phyloP scores from a whole-genome alignment of 2,888 invertebrate genomes.

The Zhuqinia jingwanae region DNA sequence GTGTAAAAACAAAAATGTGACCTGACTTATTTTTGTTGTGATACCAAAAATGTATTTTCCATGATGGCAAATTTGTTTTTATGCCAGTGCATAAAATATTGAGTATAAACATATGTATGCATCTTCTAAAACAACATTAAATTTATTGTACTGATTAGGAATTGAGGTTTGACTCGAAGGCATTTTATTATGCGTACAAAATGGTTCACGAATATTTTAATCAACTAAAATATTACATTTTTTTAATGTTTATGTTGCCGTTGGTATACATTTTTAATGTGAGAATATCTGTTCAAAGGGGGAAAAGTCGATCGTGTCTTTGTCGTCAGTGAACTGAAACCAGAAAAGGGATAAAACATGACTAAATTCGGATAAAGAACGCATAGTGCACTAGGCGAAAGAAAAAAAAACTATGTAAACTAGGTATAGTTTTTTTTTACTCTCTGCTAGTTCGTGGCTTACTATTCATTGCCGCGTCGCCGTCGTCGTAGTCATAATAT shows the following conservation, averaged over 20 bases:
- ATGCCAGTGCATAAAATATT: background rate
- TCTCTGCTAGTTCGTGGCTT: slow-evolving; percentile 46
- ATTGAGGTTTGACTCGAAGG: too few species aligned
- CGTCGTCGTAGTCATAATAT: slow-evolving; percentile 5
- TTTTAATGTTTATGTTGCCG: background rate
- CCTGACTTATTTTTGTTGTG: slow-evolving; percentile 45
- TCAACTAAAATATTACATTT: background rate
- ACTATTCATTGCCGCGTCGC: background rate
- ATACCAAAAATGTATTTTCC: slow-evolving; percentile 37
- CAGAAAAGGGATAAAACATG: background rate
- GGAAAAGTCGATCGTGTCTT: background rate
- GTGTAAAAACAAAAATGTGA: slow-evolving; percentile 1
- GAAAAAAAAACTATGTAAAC: too few species aligned
- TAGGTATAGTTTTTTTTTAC: too few species aligned
- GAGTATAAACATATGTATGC: too few species aligned
- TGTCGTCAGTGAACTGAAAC: slow-evolving; percentile 22
- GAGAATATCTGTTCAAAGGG: background rate
- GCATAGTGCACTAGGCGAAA: background rate
- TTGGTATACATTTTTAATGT: background rate
- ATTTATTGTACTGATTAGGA: background rate
- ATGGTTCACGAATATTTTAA: too few species aligned
- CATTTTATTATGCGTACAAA: too few species aligned
- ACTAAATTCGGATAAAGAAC: background rate
- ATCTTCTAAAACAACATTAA: background rate
- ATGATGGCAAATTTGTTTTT: slow-evolving; percentile 23